Conservation (phyloP, 2,113 vertebrate species). For the Dipodomys ordii region DNA sequence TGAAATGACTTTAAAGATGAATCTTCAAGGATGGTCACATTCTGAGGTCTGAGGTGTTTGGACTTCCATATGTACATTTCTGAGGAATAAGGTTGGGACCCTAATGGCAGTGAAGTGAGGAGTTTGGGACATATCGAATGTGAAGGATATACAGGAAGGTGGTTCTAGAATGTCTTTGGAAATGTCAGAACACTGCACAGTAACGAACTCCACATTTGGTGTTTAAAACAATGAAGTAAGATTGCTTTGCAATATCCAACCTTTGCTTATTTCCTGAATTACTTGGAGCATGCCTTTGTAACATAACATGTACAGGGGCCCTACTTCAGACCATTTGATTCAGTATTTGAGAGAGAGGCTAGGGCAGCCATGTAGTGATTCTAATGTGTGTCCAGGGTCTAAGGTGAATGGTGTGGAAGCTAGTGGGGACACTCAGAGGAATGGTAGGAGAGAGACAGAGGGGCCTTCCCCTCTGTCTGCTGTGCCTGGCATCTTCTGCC, state of each 20-base stretch:
- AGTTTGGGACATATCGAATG: not conserved
- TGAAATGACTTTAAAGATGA: not conserved
- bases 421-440: not conserved
- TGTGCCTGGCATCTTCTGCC: not conserved
- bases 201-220: constrained; percentile 5
- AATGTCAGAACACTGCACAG: not conserved
- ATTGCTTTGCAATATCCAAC: not conserved
- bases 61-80: not conserved
- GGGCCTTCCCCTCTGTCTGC: not conserved
- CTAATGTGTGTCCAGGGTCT: not conserved
- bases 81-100: not conserved
- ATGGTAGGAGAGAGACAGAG: not conserved
- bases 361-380: not conserved
- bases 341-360: not conserved
- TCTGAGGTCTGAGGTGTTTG: not conserved
- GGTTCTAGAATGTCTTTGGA: constrained; percentile 4
- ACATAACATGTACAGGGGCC: not conserved
- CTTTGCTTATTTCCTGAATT: constrained; percentile 10
- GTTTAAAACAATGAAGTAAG: not conserved
- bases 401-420: not conserved
- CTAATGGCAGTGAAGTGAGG: not conserved
- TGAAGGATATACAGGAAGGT: not conserved
- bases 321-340: not conserved
- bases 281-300: not conserved
- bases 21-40: not conserved